phyloP scores from a whole-genome alignment of 2,797 vertebrate genomes.

The Craterocephalus amniculus region DNA sequence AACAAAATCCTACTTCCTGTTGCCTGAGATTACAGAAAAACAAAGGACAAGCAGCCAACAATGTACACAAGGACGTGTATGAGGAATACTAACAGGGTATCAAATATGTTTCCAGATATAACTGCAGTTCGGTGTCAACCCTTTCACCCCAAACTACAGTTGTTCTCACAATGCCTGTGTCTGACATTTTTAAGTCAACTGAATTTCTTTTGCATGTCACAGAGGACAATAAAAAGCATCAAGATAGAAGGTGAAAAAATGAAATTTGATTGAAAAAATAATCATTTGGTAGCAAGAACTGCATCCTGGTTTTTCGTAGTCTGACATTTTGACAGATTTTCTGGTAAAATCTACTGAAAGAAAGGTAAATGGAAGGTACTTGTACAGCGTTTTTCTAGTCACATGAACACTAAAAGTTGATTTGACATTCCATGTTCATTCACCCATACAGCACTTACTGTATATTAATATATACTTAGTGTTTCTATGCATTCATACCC shows the following conservation, averaged over 20 bases:
- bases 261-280: not conserved
- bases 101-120: not conserved
- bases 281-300: not conserved
- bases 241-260: not conserved
- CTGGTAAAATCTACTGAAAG: not conserved
- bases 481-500: no score
- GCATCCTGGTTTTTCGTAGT: not conserved
- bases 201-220: not conserved
- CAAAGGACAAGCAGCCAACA: not conserved
- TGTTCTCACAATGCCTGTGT: not conserved
- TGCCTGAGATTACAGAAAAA: not conserved
- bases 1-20: not conserved
- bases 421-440: no score
- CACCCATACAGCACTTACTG: no score
- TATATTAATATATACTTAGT: no score
- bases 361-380: no score
- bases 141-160: not conserved
- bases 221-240: not conserved
- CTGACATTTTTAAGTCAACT: not conserved
- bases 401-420: no score
- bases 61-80: not conserved
- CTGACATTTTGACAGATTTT: not conserved
- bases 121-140: not conserved
- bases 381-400: no score
- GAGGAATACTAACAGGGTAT: conserved; percentile 1